Base-by-base conservation (phyloP, 2,888 invertebrate species). In the Chloroclysta siterata region DNA sequence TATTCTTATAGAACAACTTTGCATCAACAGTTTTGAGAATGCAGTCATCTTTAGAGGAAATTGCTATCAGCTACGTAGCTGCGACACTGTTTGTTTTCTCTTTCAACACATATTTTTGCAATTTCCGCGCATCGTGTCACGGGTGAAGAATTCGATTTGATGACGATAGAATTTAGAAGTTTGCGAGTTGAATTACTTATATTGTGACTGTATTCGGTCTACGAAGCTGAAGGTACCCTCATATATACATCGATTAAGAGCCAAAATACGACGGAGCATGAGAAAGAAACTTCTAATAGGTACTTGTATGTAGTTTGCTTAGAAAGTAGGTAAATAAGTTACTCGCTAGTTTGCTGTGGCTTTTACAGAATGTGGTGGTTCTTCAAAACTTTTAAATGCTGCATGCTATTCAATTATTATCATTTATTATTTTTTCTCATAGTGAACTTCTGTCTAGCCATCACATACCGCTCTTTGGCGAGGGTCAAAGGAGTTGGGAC, bases 391-490 rank as follows among this genome's bases (percentile, higher is more conserved):
- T 51, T 48, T 42, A 17, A 53, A 42, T 39, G 56, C 48, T 60
- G 54, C 60, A 60, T 67, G 58, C 57, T 55, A 39, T 62, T 59
- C 55, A 53, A 56, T 68, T 50, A 58, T 68, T 56, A 60, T 55
- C 58, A 50, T 61, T 58, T 41, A 53, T 61, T 65, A 48, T 65
- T 65, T 65, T 46, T 58, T 11, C 65, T 65, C 65, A 65, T 65
- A 65, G 65, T 65, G 65, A 60, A 58, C 57, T 65, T 65, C 61
- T 67, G 78, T 80, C 10, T 88, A 96, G 96, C 93, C 97, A 97
- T 89, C 97, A 97, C 91, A 96, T 97, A 85, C 97, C 97, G 53
- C 94, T 97, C 71, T 95, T 97, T 89, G 94, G 97, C 86, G 95
- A 97, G 89, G 94, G 95, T 69, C 95, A 96, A 66, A 93, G 95